Percentiles rank a stretch among this genome's conserved stretches.
Evolutionary conservation across 2,113 vertebrate genomes (phyloP).

Genomic region (Salvelinus fontinalis): DNA sequence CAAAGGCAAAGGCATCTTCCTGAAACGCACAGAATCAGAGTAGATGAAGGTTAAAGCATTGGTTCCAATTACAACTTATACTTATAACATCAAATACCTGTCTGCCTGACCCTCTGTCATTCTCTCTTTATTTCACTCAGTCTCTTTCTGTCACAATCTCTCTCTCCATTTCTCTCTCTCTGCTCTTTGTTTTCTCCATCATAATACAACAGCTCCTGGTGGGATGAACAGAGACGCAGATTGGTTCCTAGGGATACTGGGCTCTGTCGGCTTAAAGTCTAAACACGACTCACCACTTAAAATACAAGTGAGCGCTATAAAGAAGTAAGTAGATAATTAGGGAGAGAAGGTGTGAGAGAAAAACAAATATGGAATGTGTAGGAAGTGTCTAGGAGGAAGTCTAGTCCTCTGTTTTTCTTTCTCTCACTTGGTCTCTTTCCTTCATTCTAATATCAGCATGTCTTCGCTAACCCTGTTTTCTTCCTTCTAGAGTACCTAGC

Average conservation of each 20-base stretch:
- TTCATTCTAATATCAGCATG: neutral
- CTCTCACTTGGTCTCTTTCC: neutral
- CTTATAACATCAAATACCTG: neutral
- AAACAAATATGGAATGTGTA: neutral
- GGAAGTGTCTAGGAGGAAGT: neutral
- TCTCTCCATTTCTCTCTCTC: slow-evolving; percentile 22
- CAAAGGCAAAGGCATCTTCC: slow-evolving; percentile 88
- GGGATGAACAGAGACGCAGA: slow-evolving; percentile 53
- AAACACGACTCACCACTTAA: neutral
- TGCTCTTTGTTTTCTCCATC: slow-evolving; percentile 31
- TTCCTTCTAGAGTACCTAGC: neutral
- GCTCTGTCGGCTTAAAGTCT: neutral
- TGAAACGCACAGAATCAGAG: slow-evolving; percentile 55
- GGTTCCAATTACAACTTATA: neutral
- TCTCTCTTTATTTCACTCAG: slow-evolving; percentile 24
- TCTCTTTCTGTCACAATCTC: neutral
- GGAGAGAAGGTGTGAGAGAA: neutral
- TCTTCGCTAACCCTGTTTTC: neutral
- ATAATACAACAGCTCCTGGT: slow-evolving; percentile 51
- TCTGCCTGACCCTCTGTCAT: neutral
- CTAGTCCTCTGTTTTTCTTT: neutral
- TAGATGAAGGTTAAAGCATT: neutral
- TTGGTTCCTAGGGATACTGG: slow-evolving; percentile 29
- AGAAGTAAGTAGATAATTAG: too few species aligned
- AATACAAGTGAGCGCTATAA: neutral